Percentiles rank a stretch among this genome's conserved stretches.
Conservation (phyloP, 2,888 invertebrate genomes). For the Notocelia uddmanniana region DNA sequence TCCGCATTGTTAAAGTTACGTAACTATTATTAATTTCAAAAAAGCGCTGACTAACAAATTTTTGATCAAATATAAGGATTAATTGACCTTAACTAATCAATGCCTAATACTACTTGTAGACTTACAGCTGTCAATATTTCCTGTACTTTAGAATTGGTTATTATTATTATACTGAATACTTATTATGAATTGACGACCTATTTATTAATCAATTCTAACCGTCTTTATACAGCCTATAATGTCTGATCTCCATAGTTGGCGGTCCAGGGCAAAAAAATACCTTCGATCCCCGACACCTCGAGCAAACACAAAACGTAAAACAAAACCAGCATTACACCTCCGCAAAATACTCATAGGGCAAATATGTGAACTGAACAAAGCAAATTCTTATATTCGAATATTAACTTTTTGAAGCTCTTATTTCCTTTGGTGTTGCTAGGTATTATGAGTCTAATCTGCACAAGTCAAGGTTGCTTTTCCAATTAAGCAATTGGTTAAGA, state of each 20-base stretch:
- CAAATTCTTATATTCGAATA: constrained; percentile 21
- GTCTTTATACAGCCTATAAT: background rate
- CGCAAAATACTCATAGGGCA: constrained; percentile 31
- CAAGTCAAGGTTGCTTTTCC: constrained; percentile 8
- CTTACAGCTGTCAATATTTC: background rate
- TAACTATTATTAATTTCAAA: too few species aligned
- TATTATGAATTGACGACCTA: background rate
- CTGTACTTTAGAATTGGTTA: background rate
- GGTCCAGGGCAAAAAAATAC: background rate
- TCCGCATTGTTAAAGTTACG: too few species aligned
- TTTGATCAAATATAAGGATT: too few species aligned
- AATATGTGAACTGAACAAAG: constrained; percentile 37
- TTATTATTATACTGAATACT: background rate
- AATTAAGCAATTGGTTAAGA: background rate
- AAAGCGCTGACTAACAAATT: too few species aligned
- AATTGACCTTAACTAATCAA: too few species aligned
- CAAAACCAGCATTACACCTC: constrained; percentile 36
- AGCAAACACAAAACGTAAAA: background rate
- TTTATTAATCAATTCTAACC: background rate
- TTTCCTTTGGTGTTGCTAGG: background rate
- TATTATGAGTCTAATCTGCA: background rate
- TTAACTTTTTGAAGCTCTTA: constrained; percentile 3
- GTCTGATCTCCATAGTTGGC: background rate
- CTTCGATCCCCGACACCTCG: constrained; percentile 1
- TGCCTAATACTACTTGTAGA: too few species aligned